Conservation (phyloP, 2,113 vertebrate genomes). For the Gymnorhina tibicen region DNA sequence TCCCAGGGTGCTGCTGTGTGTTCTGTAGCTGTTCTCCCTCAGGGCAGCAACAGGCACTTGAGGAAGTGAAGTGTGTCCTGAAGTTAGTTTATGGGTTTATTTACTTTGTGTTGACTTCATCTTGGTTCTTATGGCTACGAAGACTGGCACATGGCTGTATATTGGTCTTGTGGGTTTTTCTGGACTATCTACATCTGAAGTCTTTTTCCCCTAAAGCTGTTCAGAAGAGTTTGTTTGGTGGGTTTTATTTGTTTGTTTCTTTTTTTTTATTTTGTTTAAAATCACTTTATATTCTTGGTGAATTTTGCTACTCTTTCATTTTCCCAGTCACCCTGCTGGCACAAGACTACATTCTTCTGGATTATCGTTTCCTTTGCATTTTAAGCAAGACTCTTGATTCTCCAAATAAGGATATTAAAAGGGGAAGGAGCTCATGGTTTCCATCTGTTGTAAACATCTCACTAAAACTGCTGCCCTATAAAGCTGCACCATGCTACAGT, state of each 20-base stretch:
- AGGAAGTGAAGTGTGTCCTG: not conserved
- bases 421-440: not conserved
- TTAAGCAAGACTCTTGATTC: not conserved
- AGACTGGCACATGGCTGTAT: not conserved
- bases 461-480: not conserved
- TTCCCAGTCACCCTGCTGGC: not conserved
- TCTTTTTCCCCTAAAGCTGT: not conserved
- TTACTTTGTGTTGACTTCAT: not conserved
- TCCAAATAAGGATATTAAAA: not conserved
- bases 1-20: not conserved
- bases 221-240: not conserved
- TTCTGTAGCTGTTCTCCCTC: not conserved
- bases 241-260: not conserved
- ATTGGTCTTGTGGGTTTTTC: not conserved
- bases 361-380: not conserved
- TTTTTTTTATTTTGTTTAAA: not conserved
- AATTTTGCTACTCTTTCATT: not conserved
- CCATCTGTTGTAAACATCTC: not conserved
- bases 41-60: rapidly evolving
- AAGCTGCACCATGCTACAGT: not conserved
- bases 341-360: not conserved
- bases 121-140: not conserved
- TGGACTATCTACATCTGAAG: not conserved
- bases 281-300: not conserved
- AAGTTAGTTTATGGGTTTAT: not conserved